These are phyloP conservation scores for Eilema caniola DNA, from an alignment of 2,888 invertebrate genomes.

Conservation along the genomic window DNA sequence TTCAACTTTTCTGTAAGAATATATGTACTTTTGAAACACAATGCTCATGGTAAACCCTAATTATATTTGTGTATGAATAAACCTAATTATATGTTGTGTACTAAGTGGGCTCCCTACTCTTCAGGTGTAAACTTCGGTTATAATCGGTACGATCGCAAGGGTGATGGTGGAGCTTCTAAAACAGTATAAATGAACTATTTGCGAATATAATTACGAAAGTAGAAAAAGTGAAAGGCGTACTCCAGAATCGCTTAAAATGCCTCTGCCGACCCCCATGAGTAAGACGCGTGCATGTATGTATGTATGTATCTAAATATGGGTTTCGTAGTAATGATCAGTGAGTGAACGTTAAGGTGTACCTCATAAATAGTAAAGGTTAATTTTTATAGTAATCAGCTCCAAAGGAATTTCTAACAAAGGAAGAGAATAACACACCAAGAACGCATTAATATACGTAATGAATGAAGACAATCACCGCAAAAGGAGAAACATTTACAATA, in stretches of 20 bases:
- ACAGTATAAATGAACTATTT: no score
- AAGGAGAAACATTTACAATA: slow-evolving; percentile 13
- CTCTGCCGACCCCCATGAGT: background rate
- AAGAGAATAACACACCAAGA: background rate
- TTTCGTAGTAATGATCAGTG: background rate
- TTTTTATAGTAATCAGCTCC: background rate
- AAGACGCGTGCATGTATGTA: background rate
- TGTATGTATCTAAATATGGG: background rate
- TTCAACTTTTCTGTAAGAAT: slow-evolving; percentile 76
- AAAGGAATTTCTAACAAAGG: background rate
- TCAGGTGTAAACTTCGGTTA: no score
- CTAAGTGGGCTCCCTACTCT: no score
- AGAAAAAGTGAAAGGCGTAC: background rate
- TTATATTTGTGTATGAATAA: background rate
- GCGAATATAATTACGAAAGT: background rate
- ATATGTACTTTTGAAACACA: background rate
- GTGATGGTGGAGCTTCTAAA: no score
- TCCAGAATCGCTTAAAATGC: no score
- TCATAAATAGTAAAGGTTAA: background rate
- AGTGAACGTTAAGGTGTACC: background rate
- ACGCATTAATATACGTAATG: slow-evolving; percentile 5
- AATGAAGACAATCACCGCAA: slow-evolving; percentile 4
- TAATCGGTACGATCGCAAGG: no score
- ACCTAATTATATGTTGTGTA: no score
- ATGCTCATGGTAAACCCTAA: background rate